Base-by-base conservation (phyloP, 2,797 vertebrate species). In the Bryconaethiops microstoma region DNA sequence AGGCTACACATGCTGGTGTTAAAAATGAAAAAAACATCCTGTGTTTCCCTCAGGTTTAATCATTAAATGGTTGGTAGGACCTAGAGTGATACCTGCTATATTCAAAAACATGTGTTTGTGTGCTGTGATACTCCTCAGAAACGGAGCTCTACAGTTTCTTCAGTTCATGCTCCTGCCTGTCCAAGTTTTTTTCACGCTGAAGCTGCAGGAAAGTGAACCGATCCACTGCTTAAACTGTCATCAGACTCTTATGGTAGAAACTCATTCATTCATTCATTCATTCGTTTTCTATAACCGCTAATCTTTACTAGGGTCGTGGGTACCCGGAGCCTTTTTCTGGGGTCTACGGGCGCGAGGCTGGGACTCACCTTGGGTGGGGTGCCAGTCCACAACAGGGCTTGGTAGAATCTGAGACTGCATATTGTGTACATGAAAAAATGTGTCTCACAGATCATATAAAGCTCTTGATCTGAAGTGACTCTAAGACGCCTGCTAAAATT, bases 401-500 rank as follows among this genome's bases (percentile, higher is more conserved):
- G 29, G 35, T 35, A 35, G 35, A 35, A 35, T 35, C 23, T 50
- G 8, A 40, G 14, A 74, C 16, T 25, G 40, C 54, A 75, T 70
- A 42, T 25, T 62, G 29, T 74, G 54, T 74, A 74, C 72, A 74
- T 60, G 35, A 45, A 74, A 69, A 74, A 35, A 59, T 10, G 21
- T 10, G 10, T 29, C 25, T 57, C 35, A 57, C 52, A 57, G 19
- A 74, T 60, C 55, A 60, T 16, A 42, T 25, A 60, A 74, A 74
- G 57, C 29, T 54, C 23, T 35, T 54, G 14, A 73, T 73, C 25
- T 6, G 35, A 13, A 73, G 29, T 73, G 70, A 55, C 72, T 50
- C 55, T 74, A 74, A 73, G 71, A 57, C 19, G 16, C 29, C 69
- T 52, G 39, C 23, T 71, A 71, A 69, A 19, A 70, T 70, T 67